phyloP scores from a whole-genome alignment of 2,888 invertebrate genomes.

The Chrysolina haemoptera region DNA sequence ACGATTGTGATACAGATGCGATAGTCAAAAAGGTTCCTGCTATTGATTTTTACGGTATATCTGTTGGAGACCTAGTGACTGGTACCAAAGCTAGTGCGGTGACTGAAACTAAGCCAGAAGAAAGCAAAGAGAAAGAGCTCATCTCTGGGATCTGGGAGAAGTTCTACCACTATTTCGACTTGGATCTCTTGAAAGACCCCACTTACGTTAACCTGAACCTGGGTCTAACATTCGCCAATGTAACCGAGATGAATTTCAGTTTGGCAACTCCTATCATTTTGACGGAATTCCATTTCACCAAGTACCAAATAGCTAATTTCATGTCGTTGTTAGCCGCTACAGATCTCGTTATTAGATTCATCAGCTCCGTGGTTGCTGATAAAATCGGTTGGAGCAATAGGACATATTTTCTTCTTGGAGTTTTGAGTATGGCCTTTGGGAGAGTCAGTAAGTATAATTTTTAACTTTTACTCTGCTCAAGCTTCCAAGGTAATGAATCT shows the following conservation, averaged over 20 bases:
- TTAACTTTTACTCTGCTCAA: background rate
- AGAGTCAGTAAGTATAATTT: constrained; percentile 73
- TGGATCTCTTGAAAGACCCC: constrained; percentile 79
- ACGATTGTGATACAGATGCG: background rate
- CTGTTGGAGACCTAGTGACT: background rate
- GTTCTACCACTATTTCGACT: constrained; percentile 78
- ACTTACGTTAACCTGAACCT: constrained; percentile 81
- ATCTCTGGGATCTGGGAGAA: constrained; percentile 70
- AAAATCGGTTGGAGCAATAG: constrained; percentile 81
- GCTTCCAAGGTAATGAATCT: too few species aligned
- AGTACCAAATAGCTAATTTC: constrained; percentile 76
- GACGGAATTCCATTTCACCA: constrained; percentile 77
- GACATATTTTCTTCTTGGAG: constrained; percentile 80
- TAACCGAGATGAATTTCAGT: constrained; percentile 82
- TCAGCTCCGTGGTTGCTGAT: constrained; percentile 79
- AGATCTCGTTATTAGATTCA: constrained; percentile 78
- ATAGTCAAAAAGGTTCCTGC: background rate
- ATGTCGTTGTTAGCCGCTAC: constrained; percentile 80
- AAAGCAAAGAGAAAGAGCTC: constrained; percentile 60
- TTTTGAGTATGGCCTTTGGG: constrained; percentile 78
- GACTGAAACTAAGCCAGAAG: constrained; percentile 31
- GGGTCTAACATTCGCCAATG: constrained; percentile 80
- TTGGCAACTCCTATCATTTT: constrained; percentile 82
- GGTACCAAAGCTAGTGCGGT: constrained; percentile 29
- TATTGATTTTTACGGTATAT: background rate